Percentiles rank a stretch among this genome's conserved stretches.
These are phyloP conservation scores for Tragelaphus scriptus DNA, from an alignment of 2,113 vertebrate genomes.

Conservation along the genomic window DNA sequence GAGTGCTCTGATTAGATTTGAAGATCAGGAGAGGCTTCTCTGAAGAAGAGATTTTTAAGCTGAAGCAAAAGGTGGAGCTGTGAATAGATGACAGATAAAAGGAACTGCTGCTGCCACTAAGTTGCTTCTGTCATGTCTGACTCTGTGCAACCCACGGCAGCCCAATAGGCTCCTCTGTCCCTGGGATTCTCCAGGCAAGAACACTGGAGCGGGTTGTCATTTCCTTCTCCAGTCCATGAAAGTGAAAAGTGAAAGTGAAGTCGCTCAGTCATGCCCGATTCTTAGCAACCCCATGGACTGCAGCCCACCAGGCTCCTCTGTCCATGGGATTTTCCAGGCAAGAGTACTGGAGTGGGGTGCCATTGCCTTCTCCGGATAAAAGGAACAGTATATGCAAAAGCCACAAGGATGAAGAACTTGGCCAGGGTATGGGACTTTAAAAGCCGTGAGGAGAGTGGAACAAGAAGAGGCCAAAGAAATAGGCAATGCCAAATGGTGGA, in stretches of 20 bases:
- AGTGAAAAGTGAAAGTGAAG: too few species aligned
- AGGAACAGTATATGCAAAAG: background rate
- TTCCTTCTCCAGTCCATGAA: too few species aligned
- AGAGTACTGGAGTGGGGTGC: too few species aligned
- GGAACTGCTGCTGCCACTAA: background rate
- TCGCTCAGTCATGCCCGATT: too few species aligned
- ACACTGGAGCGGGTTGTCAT: too few species aligned
- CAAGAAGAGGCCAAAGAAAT: background rate
- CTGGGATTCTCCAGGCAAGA: too few species aligned
- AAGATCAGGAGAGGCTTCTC: background rate
- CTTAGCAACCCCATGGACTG: too few species aligned
- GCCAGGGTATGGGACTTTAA: background rate
- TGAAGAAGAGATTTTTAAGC: slow-evolving; percentile 14
- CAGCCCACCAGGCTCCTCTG: too few species aligned
- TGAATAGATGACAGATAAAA: background rate
- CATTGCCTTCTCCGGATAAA: background rate
- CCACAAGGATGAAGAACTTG: background rate
- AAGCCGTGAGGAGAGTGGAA: background rate
- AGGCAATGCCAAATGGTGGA: background rate
- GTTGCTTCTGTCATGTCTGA: too few species aligned
- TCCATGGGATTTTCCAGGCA: too few species aligned
- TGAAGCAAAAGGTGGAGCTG: background rate
- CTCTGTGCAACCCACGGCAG: too few species aligned
- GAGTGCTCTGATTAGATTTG: background rate
- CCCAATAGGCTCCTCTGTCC: too few species aligned